Evolutionary conservation across 37 sponge, comb jelly and placozoan species (phyloP), one percentile per base, ranked within the genome.

Genomic region (Tethya wilhelma): DNA sequence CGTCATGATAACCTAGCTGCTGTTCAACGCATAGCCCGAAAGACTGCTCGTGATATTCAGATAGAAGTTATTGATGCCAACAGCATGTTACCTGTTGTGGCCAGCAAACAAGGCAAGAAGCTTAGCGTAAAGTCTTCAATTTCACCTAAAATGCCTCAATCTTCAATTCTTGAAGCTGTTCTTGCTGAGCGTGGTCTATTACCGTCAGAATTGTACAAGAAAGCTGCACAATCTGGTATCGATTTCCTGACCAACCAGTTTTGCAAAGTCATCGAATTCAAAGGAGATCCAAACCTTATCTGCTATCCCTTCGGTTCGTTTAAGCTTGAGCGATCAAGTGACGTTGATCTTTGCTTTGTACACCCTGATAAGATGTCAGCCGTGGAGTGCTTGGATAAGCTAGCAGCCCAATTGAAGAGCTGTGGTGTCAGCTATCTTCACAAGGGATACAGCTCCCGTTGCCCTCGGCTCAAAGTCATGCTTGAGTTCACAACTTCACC

Each of bases 271-370:
- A 76, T 91, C 1, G 65, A 64, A 0, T 86, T 78, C 73, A 11
- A 44, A 19, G 96, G 89, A 4, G 44, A 84, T 59, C 93, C 96
- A 57, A 38, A 49, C 4, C 43, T 70, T 34, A 67, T 95, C 2
- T 59, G 58, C 25, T 69, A 79, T 38, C 69, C 74, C 14, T 95
- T 91, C 70, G 96, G 96, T 29, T 95, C 96, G 9, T 78, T 77
- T 75, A 79, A 69, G 41, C 80, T 95, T 29, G 83, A 86, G 0
- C 44, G 96, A 38, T 59, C 34, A 26, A 67, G 92, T 57, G 96
- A 95, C 53, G 75, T 91, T 1, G 96, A 95, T 75, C 46, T 95
- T 33, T 95, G 96, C 64, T 67, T 91, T 31, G 71, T 91, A 0
- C 83, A 81, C 20, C 96, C 93, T 19, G 69, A 71, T 0, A 8